Evolutionary conservation across 1,140 invertebrate genomes (phyloP), one percentile per base, ranked within the genome.

Genomic region (Platyscapa corneri): DNA sequence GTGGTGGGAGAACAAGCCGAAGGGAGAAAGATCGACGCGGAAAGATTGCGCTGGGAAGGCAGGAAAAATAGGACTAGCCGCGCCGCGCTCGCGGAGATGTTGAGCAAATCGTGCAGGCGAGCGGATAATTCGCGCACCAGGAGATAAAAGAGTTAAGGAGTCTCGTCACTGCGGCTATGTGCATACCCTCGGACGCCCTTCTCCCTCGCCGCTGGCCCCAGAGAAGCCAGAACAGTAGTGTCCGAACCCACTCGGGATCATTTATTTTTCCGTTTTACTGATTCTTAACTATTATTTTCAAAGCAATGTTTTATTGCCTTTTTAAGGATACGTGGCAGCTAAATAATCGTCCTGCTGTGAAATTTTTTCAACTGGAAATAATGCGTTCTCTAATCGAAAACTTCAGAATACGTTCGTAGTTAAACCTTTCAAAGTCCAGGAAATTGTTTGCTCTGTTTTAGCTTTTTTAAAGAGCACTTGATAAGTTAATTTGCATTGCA

Each of bases 131-230:
- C 83, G 77, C 83, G 76, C 75, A 30, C 64, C 32, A 6, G 83
- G 83, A 84, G 76, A 84, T 84, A 84, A 84, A 79, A 34, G 75
- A 83, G 82, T 76, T 83, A 83, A 76, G 32, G 34, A 37, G 74
- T 34, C 83, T 84, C 83, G 64, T 74, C 65, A 42, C 83, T 79
- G 72, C 27, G 37, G 80, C 27, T 53, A 16, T 60, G 37, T 42
- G 80, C 46, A 67, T 18, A 20, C 34, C 46, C 37, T 56, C 77
- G 32, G 8, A 30, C n/a, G 39, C 75, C 32, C 30, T 7, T 5
- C 49, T 49, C 30, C 75, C n/a, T n/a, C 74, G 12, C 14, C 39
- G 78, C 37, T 27, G 23, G 14, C 18, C 53, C 27, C 34, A 34
- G 32, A 30, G 6, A 3, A 3, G 3, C 37, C 70, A 46, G n/a